Base-by-base conservation (phyloP, 2,113 vertebrate genomes). In the Struthidea cinerea region DNA sequence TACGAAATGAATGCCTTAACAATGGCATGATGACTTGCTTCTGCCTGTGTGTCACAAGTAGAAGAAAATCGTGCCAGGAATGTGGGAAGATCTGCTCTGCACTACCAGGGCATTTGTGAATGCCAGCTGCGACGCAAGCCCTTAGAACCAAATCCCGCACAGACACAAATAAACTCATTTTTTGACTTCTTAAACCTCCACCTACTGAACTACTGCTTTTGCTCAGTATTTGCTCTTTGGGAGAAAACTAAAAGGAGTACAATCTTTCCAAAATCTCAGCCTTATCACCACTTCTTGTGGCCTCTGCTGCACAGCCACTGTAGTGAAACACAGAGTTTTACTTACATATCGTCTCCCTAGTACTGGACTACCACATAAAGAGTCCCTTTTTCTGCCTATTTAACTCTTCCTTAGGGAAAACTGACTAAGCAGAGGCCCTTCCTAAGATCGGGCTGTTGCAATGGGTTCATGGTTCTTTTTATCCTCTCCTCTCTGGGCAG, bases 91-190 rank as follows among this genome's bases (percentile, higher is more conserved):
- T 24, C 24, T 47, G 19, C 39, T 78, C 17, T 47, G 32, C 21
- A 5, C 27, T 39, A 15, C 14, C 23, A 16, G 11, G 27, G 13
- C 41, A 82, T 71, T 89, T 84, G 22, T 44, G 32, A 89, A 84
- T 15, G 20, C 33, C 52, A 68, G 39, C 39, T 93, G 41, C 0
- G 0, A 52, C 0, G 0, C 12, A 41, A 75, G 14, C 24, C 42
- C n/a, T 59, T 80, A 74, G 50, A 87, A 74, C 11, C 12, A 28
- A 64, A n/a, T 44, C 28, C 17, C 0, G 0, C 24, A 33, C 5
- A 53, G 19, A 24, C 8, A 33, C 63, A 85, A 90, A 76, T 19
- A 57, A 73, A 33, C 16, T 46, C 4, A 44, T 13, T 1, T 79
- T 87, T 69, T 64, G 12, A 10, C 11, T 2, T 1, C 20, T 89